A percentile compares a stretch with the other conserved stretches of the same genome.
These are phyloP conservation scores for Furcula furcula DNA, from an alignment of 2,888 invertebrate genomes.

Conservation along the genomic window DNA sequence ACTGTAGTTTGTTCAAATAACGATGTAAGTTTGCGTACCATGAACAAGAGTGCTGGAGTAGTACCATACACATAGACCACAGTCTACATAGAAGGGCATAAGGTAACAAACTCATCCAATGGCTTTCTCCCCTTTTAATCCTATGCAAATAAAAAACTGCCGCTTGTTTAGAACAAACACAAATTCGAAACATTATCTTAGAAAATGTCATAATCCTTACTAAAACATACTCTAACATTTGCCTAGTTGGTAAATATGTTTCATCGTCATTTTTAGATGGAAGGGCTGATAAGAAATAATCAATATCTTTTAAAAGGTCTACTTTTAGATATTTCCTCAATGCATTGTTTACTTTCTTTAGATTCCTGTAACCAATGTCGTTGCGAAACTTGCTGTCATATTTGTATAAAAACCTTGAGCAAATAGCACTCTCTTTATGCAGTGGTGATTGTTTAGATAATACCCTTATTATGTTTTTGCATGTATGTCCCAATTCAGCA, in stretches of 20 bases:
- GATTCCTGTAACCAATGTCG: conserved; percentile 79
- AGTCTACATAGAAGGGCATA: conserved; percentile 79
- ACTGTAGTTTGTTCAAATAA: conserved; percentile 56
- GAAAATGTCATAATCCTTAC: conserved; percentile 78
- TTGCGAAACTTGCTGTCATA: conserved; percentile 81
- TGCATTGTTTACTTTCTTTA: conserved; percentile 78
- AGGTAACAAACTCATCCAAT: conserved; percentile 79
- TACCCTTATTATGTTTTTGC: conserved; percentile 47
- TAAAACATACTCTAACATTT: conserved; percentile 82
- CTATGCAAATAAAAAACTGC: conserved; percentile 76
- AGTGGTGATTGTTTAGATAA: conserved; percentile 71
- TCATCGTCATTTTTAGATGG: conserved; percentile 48
- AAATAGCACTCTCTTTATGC: conserved; percentile 76
- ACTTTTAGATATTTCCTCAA: conserved; percentile 73
- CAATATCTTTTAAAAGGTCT: conserved; percentile 66
- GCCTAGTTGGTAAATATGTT: conserved; percentile 75
- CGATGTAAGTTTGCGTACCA: conserved; percentile 76
- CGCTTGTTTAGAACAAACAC: conserved; percentile 68
- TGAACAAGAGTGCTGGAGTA: conserved; percentile 67
- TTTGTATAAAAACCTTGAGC: conserved; percentile 81
- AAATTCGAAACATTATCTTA: conserved; percentile 77
- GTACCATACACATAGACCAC: conserved; percentile 73
- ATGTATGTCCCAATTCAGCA: conserved; percentile 40
- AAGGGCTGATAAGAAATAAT: conserved; percentile 50
- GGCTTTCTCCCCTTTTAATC: conserved; percentile 77